Evolutionary conservation across 2,888 invertebrate species (phyloP).

Genomic region (Panzeria rudis): DNA sequence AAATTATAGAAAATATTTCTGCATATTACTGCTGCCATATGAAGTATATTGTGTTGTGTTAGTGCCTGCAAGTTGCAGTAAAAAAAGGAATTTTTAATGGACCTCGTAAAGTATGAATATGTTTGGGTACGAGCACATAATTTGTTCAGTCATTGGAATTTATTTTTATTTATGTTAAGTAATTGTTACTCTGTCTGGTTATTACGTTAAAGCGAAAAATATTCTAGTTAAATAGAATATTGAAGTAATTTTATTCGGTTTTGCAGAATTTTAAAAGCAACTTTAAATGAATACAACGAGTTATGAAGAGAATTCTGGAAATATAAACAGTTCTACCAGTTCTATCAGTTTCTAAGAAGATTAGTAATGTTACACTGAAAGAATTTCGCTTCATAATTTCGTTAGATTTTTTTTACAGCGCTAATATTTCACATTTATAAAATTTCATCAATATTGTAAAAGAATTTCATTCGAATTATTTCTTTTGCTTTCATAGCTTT

Average conservation of each 20-base stretch:
- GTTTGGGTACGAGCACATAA: neutral
- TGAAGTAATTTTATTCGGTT: neutral
- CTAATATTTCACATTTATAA: too few relatives aligned
- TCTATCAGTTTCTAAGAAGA: too few relatives aligned
- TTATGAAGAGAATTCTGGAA: too few relatives aligned
- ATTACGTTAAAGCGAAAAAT: neutral
- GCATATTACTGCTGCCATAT: conserved; percentile 24
- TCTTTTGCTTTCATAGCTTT: too few relatives aligned
- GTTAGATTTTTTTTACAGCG: too few relatives aligned
- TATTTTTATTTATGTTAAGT: conserved; percentile 26
- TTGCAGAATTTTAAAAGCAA: neutral
- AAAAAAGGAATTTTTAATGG: conserved; percentile 37
- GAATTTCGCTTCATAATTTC: too few relatives aligned
- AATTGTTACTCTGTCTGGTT: conserved; percentile 23
- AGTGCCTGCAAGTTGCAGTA: conserved; percentile 3
- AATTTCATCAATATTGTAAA: too few relatives aligned
- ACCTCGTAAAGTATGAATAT: conserved; percentile 15
- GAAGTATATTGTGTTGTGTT: conserved; percentile 24
- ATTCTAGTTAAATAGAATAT: neutral
- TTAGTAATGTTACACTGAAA: too few relatives aligned
- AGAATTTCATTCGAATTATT: too few relatives aligned
- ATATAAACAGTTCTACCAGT: too few relatives aligned
- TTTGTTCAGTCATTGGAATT: neutral
- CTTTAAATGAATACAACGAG: too few relatives aligned
- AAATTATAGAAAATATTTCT: conserved; percentile 41